Conservation (phyloP, 2,113 vertebrate genomes). For the Tragelaphus scriptus region DNA sequence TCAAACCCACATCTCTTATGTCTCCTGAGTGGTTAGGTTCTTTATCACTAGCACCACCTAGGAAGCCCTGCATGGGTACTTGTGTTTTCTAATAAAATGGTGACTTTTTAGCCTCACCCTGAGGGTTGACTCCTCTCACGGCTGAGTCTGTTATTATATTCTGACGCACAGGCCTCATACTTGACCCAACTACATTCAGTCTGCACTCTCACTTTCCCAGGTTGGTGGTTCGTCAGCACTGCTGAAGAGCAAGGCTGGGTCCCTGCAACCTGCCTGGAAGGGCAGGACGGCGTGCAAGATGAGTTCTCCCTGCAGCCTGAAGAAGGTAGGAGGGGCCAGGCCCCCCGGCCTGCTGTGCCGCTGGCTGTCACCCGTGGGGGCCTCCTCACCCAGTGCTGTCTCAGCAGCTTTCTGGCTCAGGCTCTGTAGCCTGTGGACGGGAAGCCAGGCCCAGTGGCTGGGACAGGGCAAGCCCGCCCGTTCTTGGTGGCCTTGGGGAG, state of each 20-base stretch:
- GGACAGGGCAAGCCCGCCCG: rapidly evolving
- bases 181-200: neutral
- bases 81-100: neutral
- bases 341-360: rapidly evolving
- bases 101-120: neutral
- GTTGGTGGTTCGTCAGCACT: constrained; percentile 99
- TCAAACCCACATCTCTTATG: neutral
- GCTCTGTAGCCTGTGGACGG: rapidly evolving
- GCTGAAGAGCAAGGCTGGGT: constrained; percentile 98
- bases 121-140: neutral
- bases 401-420: neutral
- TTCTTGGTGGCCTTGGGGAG: neutral
- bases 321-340: constrained; percentile 85
- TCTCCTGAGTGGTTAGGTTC: neutral
- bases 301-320: constrained; percentile 92
- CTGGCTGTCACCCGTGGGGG: rapidly evolving
- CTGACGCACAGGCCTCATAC: neutral
- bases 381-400: neutral
- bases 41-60: neutral
- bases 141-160: rapidly evolving
- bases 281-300: constrained; percentile 93
- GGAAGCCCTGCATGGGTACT: neutral
- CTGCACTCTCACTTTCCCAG: constrained; percentile 71
- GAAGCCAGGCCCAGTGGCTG: neutral
- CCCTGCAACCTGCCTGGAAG: constrained; percentile 96